Percentiles rank a stretch among this genome's conserved stretches.
Conservation (phyloP, 2,113 vertebrate genomes). For the Ammodytes dubius region DNA sequence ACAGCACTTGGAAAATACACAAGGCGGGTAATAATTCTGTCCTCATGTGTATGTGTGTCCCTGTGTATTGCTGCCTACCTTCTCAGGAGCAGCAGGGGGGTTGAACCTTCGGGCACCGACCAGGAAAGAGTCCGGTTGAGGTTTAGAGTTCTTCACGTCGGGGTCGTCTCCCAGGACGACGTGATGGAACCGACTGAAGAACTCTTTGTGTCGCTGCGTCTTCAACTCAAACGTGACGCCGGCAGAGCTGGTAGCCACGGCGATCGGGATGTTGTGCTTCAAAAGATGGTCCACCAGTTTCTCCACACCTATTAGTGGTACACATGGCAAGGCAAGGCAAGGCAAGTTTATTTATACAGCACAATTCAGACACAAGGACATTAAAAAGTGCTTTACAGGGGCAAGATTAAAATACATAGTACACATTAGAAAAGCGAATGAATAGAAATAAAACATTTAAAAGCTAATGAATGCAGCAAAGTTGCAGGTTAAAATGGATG, state of each 20-base stretch:
- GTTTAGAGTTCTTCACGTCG: constrained; percentile 88
- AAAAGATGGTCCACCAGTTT: constrained; percentile 88
- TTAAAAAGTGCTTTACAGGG: too few species aligned
- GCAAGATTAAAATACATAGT: too few species aligned
- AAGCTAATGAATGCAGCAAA: too few species aligned
- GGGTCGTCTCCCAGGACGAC: constrained; percentile 92
- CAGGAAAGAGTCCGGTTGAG: constrained; percentile 91
- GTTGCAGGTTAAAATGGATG: too few species aligned
- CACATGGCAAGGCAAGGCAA: background rate
- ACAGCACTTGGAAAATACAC: too few species aligned
- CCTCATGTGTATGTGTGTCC: too few species aligned
- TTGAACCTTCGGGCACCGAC: constrained; percentile 89
- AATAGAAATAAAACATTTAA: too few species aligned
- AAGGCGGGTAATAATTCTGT: too few species aligned
- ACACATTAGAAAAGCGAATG: too few species aligned
- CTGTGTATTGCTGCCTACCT: constrained; percentile 78
- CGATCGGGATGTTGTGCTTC: constrained; percentile 86
- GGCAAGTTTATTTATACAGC: too few species aligned
- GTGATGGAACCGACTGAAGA: constrained; percentile 90
- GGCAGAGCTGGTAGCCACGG: constrained; percentile 91
- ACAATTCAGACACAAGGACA: too few species aligned
- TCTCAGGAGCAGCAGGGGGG: constrained; percentile 80
- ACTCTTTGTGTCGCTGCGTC: constrained; percentile 85
- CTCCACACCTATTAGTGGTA: constrained; percentile 78
- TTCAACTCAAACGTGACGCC: constrained; percentile 85